Conservation (phyloP, 2,888 invertebrate species). For the Agelastica alni region DNA sequence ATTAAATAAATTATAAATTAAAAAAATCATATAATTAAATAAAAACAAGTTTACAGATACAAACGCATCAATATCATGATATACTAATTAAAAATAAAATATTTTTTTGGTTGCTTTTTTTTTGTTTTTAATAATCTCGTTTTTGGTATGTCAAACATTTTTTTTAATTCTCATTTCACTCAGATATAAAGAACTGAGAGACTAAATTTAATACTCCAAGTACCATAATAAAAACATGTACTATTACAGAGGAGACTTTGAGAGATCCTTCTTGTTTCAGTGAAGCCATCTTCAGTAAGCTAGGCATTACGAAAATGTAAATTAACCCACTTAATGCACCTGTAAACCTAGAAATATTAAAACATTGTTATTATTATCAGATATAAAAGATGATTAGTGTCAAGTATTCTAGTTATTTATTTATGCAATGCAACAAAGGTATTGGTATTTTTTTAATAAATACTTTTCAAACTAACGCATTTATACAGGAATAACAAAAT, state of each 20-base stretch:
- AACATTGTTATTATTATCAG: too few species aligned
- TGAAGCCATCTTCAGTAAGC: slow-evolving; percentile 74
- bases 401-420: too few species aligned
- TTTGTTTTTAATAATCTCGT: neutral
- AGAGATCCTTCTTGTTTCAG: slow-evolving; percentile 66
- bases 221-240: slow-evolving; percentile 69
- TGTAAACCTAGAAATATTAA: slow-evolving; percentile 79
- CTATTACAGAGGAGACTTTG: slow-evolving; percentile 59
- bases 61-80: too few species aligned
- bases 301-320: slow-evolving; percentile 85
- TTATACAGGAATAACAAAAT: too few species aligned
- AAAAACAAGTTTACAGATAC: too few species aligned
- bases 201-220: slow-evolving; percentile 76
- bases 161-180: neutral
- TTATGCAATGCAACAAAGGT: too few species aligned
- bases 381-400: too few species aligned
- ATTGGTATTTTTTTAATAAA: too few species aligned
- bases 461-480: too few species aligned
- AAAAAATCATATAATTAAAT: too few species aligned
- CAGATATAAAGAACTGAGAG: slow-evolving; percentile 75
- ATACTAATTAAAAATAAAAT: neutral
- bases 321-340: slow-evolving; percentile 87
- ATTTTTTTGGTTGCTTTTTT: neutral
- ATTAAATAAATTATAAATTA: too few species aligned
- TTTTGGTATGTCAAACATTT: too few species aligned